A percentile compares a stretch with the other conserved stretches of the same genome.
phyloP scores from a whole-genome alignment of 2,888 invertebrate genomes.

The Pherbina coryleti region DNA sequence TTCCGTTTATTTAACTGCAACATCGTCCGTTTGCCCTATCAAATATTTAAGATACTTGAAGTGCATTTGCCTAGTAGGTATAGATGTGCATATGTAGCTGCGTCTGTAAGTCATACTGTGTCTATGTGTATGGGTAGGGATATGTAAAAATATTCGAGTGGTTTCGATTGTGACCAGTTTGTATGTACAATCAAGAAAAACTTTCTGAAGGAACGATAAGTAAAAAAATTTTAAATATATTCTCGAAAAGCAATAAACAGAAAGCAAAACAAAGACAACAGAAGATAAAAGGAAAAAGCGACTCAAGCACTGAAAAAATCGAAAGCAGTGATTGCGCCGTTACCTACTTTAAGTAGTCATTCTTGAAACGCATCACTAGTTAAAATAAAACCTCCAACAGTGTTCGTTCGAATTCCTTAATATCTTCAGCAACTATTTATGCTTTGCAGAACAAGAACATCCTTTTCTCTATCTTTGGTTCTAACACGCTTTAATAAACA shows the following conservation, averaged over 20 bases:
- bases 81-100: neutral
- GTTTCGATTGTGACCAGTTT: neutral
- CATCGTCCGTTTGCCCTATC: slow-evolving; percentile 25
- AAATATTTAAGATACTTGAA: neutral
- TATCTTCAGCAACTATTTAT: neutral
- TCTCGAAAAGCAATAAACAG: too few species aligned
- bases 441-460: neutral
- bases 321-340: neutral
- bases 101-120: neutral
- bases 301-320: neutral
- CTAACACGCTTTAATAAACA: slow-evolving; percentile 1
- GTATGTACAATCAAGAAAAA: neutral
- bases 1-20: neutral
- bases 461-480: neutral
- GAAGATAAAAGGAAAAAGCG: neutral
- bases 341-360: neutral
- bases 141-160: neutral
- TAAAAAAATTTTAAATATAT: too few species aligned
- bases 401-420: neutral
- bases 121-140: neutral
- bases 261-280: neutral
- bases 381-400: neutral
- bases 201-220: too few species aligned
- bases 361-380: neutral
- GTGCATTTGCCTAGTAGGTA: neutral